Evolutionary conservation across 2,113 vertebrate genomes (phyloP).

Genomic region (Crotophaga sulcirostris): DNA sequence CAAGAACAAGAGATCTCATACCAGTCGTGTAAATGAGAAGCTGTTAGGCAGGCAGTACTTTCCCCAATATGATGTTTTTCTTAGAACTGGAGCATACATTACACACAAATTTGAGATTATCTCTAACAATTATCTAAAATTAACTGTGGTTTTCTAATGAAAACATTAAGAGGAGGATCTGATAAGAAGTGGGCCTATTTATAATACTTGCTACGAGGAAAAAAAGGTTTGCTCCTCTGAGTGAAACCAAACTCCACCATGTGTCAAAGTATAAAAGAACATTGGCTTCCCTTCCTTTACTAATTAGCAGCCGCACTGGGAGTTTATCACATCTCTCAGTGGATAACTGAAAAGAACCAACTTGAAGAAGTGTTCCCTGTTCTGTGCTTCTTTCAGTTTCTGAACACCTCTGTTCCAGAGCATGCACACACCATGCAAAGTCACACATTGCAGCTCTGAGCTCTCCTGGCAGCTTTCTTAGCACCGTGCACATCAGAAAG

Average conservation of each 20-base stretch:
- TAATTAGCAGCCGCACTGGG: constrained; percentile 4
- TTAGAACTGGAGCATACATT: constrained; percentile 71
- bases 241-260: background rate
- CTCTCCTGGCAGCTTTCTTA: background rate
- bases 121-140: constrained; percentile 79
- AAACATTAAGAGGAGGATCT: constrained; percentile 78
- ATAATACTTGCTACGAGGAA: constrained; percentile 57
- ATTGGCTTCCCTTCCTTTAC: constrained; percentile 5
- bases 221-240: constrained; percentile 18
- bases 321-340: background rate
- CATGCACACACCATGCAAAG: accelerated
- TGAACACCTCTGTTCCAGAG: background rate
- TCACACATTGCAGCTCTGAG: background rate
- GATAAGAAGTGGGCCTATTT: constrained; percentile 75
- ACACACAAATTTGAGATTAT: constrained; percentile 80
- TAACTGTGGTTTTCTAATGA: constrained; percentile 83
- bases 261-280: background rate
- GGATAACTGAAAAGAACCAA: constrained; percentile 38
- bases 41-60: constrained; percentile 21
- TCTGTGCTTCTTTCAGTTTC: background rate
- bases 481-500: background rate
- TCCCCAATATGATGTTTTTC: constrained; percentile 70
- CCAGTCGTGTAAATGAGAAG: constrained; percentile 33
- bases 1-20: background rate
- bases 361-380: background rate